Conservation (phyloP, 2,888 invertebrate species). For the Ametastegia equiseti region DNA sequence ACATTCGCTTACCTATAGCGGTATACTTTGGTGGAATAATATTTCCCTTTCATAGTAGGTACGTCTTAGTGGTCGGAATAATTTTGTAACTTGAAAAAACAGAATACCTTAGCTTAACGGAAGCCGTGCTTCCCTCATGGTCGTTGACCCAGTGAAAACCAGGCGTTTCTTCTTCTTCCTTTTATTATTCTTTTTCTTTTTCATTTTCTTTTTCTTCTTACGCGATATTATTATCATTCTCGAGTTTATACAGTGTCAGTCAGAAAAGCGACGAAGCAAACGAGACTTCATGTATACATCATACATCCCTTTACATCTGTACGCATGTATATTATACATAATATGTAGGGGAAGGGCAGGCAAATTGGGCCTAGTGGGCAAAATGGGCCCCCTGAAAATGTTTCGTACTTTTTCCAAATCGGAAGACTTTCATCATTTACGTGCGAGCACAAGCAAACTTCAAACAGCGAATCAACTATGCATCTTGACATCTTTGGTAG, state of each 20-base stretch:
- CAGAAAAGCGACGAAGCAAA: constrained; percentile 23
- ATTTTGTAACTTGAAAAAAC: background rate
- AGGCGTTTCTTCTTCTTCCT: too few species aligned
- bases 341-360: too few species aligned
- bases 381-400: too few species aligned
- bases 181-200: background rate
- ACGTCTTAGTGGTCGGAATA: background rate
- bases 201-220: background rate
- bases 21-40: background rate
- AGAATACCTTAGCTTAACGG: background rate
- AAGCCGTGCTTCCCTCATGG: background rate
- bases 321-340: background rate
- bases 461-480: too few species aligned
- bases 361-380: too few species aligned
- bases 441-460: too few species aligned
- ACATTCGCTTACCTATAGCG: background rate
- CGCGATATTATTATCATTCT: background rate
- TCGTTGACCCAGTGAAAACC: background rate
- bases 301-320: background rate
- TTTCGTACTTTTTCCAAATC: too few species aligned
- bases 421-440: too few species aligned
- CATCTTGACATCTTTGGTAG: too few species aligned
- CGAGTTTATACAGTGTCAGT: constrained; percentile 15
- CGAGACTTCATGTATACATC: background rate
- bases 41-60: too few species aligned